Evolutionary conservation across 2,113 vertebrate species (phyloP).

Genomic region (Anas platyrhynchos): DNA sequence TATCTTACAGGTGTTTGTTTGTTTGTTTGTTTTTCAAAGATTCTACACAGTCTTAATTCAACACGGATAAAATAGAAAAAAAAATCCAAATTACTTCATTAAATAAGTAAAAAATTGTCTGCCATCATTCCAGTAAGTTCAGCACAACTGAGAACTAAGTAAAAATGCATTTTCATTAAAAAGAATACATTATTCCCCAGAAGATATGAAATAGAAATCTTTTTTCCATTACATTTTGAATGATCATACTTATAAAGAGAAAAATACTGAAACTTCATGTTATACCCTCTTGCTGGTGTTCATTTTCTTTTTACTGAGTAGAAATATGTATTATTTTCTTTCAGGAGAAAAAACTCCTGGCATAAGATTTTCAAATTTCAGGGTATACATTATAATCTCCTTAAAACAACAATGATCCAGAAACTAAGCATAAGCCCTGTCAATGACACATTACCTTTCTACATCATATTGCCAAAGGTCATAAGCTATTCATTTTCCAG

Average conservation of each 20-base stretch:
- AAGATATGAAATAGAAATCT: neutral
- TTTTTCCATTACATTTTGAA: neutral
- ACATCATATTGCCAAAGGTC: neutral
- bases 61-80: neutral
- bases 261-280: neutral
- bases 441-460: neutral
- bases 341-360: neutral
- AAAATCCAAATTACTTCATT: neutral
- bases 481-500: neutral
- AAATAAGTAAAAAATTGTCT: neutral
- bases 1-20: neutral
- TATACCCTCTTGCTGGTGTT: neutral
- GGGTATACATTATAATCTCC: neutral
- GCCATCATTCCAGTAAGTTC: neutral
- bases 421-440: neutral
- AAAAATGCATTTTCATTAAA: neutral
- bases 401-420: neutral
- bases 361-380: neutral
- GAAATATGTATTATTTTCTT: neutral
- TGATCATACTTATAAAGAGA: neutral
- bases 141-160: neutral
- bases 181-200: neutral
- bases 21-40: neutral
- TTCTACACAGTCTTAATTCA: neutral
- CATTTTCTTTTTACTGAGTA: neutral